Conservation (phyloP, 2,888 invertebrate species). For the Scelioninae gen. 2 region DNA sequence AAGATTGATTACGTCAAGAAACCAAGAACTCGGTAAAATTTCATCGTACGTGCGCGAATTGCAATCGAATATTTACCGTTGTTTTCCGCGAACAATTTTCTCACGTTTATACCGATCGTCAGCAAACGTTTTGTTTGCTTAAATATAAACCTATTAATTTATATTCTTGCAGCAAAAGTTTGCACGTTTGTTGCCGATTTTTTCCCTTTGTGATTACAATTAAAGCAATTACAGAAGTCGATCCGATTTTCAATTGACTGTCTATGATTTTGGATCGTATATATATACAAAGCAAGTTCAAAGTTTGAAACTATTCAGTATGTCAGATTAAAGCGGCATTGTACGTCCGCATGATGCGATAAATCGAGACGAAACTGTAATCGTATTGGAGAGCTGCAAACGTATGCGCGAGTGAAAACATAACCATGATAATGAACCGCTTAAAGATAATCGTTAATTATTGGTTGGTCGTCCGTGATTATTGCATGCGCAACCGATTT, state of each 20-base stretch:
- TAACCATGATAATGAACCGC: conserved; percentile 33
- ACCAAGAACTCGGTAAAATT: too few species aligned
- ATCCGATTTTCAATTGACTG: background rate
- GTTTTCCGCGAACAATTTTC: background rate
- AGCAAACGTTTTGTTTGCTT: background rate
- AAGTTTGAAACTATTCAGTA: background rate
- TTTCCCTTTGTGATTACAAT: too few species aligned
- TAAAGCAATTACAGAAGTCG: too few species aligned
- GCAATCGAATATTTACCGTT: background rate
- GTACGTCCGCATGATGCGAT: conserved; percentile 25
- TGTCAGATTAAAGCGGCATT: conserved; percentile 17
- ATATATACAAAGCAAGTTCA: background rate
- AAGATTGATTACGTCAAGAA: too few species aligned
- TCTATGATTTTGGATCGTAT: background rate
- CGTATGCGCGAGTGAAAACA: conserved; percentile 24
- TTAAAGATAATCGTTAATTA: conserved; percentile 36
- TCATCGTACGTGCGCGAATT: background rate
- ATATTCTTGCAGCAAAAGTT: too few species aligned
- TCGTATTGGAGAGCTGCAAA: background rate
- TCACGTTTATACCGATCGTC: background rate
- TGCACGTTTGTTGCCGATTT: too few species aligned
- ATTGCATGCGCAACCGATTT: conserved; percentile 20
- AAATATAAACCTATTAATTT: too few species aligned
- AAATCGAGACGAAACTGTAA: conserved; percentile 27
- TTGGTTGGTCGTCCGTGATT: conserved; percentile 27